Base-by-base conservation (phyloP, 92 coral and sea anemone species). In the Zoanthus solanderi region DNA sequence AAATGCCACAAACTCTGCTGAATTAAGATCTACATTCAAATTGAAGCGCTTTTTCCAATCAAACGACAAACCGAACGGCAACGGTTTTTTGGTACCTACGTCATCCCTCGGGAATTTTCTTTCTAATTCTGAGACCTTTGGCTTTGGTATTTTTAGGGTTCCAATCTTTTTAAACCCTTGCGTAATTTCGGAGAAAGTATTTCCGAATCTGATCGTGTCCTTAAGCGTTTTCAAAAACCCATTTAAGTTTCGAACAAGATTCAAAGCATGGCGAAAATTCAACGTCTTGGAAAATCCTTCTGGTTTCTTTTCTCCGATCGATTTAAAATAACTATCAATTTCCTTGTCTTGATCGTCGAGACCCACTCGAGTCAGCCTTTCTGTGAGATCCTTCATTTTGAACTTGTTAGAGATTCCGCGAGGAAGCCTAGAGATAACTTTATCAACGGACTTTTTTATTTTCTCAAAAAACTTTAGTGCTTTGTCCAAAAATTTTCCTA, bases 391-490 rank as follows among this genome's bases (percentile, higher is more conserved):
- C 54, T 88, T 91, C 32, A 97, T 92, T 72, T 84, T 77, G 52
- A 97, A 97, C 50, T 78, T 86, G 69, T 75, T 86, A 6, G 99
- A 96, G 7, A 97, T 78, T 66, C 89, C 89, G 42, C 96, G 98
- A 18, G 99, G 99, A 52, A 97, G 92, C 30, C 91, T 89, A 28
- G 94, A 87, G 48, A 79, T 83, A 78, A 97, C 90, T 11, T 88
- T 87, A 37, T 90, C 90, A 1, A 97, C 94, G 66, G 94, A 91
- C 52, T 86, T 87, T n/a, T 94, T 82, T 44, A 97, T 90, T 66
- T 88, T 94, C 71, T 94, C 96, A 13, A 97, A 85, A 32, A 95
- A 94, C 10, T 87, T 91, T 54, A 97, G 92, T 14, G 94, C 99
- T 48, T 91, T 91, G 48, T 83, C 87, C 78, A 97, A 95, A 17